Percentiles rank a stretch among this genome's conserved stretches.
Conservation (phyloP, 2,797 vertebrate species). For the Urosaurus nigricauda region DNA sequence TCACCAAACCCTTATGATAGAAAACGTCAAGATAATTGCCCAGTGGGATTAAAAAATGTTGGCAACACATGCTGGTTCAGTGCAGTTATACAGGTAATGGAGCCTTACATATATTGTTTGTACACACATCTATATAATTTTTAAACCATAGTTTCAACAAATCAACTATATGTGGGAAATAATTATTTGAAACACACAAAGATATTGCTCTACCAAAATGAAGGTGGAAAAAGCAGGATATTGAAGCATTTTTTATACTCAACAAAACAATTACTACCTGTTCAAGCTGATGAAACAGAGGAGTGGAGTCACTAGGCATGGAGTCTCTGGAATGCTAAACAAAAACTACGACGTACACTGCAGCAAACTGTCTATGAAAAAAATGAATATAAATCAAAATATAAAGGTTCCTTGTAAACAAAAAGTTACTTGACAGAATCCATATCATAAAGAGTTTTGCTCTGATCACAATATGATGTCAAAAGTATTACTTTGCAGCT, state of each 20-base stretch:
- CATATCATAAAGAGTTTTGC: too few relatives aligned
- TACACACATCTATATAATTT: too few relatives aligned
- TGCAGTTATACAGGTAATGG: conserved; percentile 95
- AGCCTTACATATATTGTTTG: background rate
- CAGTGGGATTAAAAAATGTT: conserved; percentile 97
- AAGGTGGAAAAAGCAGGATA: background rate
- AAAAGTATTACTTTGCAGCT: too few relatives aligned
- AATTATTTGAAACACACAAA: conserved; percentile 3
- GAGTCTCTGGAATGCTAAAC: too few relatives aligned
- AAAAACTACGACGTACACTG: too few relatives aligned
- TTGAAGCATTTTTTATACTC: background rate
- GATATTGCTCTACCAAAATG: background rate
- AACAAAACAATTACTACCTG: background rate
- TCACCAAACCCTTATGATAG: conserved; percentile 96
- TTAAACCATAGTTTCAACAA: background rate
- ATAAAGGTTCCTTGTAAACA: too few relatives aligned
- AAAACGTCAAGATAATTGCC: conserved; percentile 92
- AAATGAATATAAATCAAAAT: too few relatives aligned
- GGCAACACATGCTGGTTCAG: conserved; percentile 99
- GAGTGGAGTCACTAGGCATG: too few relatives aligned
- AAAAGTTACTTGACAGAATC: too few relatives aligned
- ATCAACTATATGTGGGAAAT: background rate
- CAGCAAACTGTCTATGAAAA: too few relatives aligned
- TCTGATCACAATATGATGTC: too few relatives aligned
- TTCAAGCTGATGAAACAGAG: too few relatives aligned